These are phyloP conservation scores for Drosophila prosaltans DNA, from an alignment of 1,140 invertebrate species.

Conservation along the genomic window DNA sequence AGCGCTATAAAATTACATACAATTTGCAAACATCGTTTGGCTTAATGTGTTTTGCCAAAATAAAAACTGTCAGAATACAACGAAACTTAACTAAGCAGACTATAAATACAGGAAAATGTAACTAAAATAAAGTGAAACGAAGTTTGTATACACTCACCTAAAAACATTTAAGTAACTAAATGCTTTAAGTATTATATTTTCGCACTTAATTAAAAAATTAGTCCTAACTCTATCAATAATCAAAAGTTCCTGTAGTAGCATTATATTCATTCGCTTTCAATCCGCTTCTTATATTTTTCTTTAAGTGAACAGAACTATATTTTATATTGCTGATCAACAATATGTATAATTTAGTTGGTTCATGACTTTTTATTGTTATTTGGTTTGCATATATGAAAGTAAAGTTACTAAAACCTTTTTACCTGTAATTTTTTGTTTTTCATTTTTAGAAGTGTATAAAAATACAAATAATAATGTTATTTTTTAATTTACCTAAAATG, in stretches of 20 bases:
- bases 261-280: no score
- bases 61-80: neutral
- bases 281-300: no score
- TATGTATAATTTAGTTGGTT: no score
- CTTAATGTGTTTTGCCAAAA: constrained; percentile 15
- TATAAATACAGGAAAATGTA: neutral
- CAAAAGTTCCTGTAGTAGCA: no score
- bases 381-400: constrained; percentile 9
- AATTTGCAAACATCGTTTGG: constrained; percentile 29
- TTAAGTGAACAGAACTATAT: no score
- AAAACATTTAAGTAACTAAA: neutral
- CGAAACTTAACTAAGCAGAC: neutral
- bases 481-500: constrained; percentile 78
- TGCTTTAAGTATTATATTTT: no score
- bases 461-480: constrained; percentile 63
- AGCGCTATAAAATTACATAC: constrained; percentile 37
- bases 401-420: neutral
- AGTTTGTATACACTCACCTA: neutral
- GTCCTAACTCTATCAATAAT: no score
- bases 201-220: no score
- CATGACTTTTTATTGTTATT: neutral
- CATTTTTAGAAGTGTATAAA: neutral
- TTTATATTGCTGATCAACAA: no score
- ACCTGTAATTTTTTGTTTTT: neutral
- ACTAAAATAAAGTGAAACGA: neutral